These are phyloP conservation scores for Gallinago nigripennis DNA, from an alignment of 2,797 vertebrate genomes.

Conservation along the genomic window DNA sequence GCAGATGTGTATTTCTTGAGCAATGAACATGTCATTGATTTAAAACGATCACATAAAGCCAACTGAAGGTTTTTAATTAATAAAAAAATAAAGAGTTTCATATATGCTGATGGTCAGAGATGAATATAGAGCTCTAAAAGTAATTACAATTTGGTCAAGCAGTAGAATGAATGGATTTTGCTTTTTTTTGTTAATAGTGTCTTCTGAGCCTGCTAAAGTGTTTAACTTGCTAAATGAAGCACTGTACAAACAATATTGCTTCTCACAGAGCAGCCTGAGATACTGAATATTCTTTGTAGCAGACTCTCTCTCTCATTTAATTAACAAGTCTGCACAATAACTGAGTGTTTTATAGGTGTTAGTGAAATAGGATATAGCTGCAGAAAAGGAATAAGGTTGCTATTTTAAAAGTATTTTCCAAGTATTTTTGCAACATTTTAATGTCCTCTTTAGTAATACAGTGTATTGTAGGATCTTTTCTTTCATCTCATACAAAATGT, in stretches of 20 bases:
- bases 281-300: background rate
- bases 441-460: background rate
- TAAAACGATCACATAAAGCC: background rate
- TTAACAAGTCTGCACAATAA: background rate
- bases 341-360: background rate
- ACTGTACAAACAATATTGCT: background rate
- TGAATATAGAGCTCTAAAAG: background rate
- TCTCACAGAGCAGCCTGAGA: background rate
- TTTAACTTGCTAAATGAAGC: conserved; percentile 7
- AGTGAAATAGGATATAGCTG: background rate
- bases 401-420: background rate
- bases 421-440: background rate
- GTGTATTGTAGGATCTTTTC: background rate
- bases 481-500: background rate
- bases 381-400: background rate
- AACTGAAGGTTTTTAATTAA: background rate
- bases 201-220: background rate
- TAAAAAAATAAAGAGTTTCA: background rate
- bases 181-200: background rate
- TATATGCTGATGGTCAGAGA: background rate
- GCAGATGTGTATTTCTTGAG: background rate
- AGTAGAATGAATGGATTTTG: background rate
- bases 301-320: background rate
- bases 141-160: background rate
- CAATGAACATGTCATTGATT: background rate